Evolutionary conservation across 1,140 invertebrate genomes (phyloP), one percentile per base, ranked within the genome.

Genomic region (Polyergus mexicanus): DNA sequence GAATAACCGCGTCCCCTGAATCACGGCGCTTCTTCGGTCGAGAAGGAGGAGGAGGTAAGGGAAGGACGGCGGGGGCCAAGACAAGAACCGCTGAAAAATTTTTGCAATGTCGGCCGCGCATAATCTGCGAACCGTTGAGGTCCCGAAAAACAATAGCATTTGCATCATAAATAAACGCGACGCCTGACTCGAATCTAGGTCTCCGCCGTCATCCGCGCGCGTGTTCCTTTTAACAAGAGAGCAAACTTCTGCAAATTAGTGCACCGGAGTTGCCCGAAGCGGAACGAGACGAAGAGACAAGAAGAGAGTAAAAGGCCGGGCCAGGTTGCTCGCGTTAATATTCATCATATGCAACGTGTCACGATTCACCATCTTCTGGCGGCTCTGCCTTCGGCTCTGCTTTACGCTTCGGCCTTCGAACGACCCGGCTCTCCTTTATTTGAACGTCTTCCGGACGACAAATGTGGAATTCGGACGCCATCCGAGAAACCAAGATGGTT

Each of bases 81-180:
- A 16, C 8, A 44, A 32, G 41, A 32, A 65, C 41, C 25, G 32
- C 35, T 47, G 54, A 84, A 77, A 78, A 88, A 72, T 88, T 74
- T 85, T 77, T 60, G 51, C 85, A 28, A 89, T 88, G 84, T 78
- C 81, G 75, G 87, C 32, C 74, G 77, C 72, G 86, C 62, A 89
- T 88, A 89, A 90, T 90, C 51, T 58, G 25, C 75, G 22, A 16
- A n/a, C 75, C 35, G 76, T 74, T 88, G 41, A 75, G 62, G 68
- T 66, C 68, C 38, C 35, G 81, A 86, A 63, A 92, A 89, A 93
- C 92, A 93, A 93, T 93, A 89, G 76, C 60, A 93, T 93, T 93
- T 91, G 92, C 92, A 92, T 92, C 56, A 89, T 88, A 87, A 85
- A 76, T 81, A 66, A 86, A 75, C 71, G 71, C 66, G 87, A 81